Conservation (phyloP, 1,140 invertebrate species). For the Drosophila kepulauana region DNA sequence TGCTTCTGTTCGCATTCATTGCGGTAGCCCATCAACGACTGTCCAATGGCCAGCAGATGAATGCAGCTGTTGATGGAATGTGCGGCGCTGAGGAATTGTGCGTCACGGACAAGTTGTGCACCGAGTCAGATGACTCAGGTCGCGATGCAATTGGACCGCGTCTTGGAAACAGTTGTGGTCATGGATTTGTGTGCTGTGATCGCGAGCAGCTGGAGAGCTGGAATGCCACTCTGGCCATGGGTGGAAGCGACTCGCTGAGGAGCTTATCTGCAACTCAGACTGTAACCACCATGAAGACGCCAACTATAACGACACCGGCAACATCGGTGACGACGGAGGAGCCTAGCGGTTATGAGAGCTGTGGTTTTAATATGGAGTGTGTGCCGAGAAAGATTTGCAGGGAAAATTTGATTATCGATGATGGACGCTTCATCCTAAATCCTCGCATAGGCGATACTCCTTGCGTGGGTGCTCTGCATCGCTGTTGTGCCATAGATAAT, state of each 20-base stretch:
- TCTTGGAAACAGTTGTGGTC: conserved; percentile 45
- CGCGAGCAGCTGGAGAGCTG: conserved; percentile 57
- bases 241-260: background rate
- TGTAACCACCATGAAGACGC: background rate
- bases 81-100: conserved; percentile 52
- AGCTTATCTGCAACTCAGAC: background rate
- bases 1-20: conserved; percentile 25
- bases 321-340: conserved; percentile 15
- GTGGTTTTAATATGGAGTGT: conserved; percentile 64
- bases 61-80: background rate
- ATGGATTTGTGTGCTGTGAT: conserved; percentile 50
- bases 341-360: conserved; percentile 52
- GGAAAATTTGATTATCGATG: conserved; percentile 59
- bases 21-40: background rate
- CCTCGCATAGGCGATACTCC: conserved; percentile 48
- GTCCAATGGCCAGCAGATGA: conserved; percentile 32
- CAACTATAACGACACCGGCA: too few species aligned
- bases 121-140: conserved; percentile 58
- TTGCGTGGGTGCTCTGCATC: conserved; percentile 45
- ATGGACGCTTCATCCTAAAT: conserved; percentile 54
- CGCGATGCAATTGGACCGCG: conserved; percentile 47
- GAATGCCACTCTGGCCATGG: conserved; percentile 24
- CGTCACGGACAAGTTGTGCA: conserved; percentile 50
- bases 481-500: conserved; percentile 57
- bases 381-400: conserved; percentile 59